Evolutionary conservation across 2,113 vertebrate genomes (phyloP).

Genomic region (Microtus pennsylvanicus): DNA sequence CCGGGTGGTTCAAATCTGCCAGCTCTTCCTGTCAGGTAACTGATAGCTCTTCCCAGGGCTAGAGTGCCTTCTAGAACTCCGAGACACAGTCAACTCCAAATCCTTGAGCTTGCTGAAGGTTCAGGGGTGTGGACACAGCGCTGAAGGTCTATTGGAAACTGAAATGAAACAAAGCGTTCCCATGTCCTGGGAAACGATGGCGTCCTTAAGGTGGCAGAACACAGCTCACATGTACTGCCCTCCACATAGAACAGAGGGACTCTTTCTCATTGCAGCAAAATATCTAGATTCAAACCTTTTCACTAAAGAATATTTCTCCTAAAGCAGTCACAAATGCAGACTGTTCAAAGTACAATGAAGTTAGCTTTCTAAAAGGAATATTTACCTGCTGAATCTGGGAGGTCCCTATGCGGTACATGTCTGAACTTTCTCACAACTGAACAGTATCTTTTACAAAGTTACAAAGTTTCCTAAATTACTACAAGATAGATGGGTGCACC

Average conservation of each 20-base stretch:
- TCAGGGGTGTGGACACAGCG: background rate
- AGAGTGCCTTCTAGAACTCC: background rate
- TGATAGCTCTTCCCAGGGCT: background rate
- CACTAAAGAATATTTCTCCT: conserved; percentile 30
- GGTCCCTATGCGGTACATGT: background rate
- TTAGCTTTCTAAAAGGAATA: conserved; percentile 36
- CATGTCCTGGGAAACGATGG: background rate
- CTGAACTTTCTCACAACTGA: background rate
- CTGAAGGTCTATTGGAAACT: background rate
- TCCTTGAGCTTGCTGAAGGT: background rate
- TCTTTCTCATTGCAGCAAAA: background rate
- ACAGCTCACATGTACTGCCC: background rate
- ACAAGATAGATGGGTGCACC: background rate
- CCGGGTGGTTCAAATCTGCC: background rate
- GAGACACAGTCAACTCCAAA: background rate
- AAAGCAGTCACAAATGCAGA: conserved; percentile 38
- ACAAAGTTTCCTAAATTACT: background rate
- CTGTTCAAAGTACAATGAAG: background rate
- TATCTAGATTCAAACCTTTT: conserved; percentile 29
- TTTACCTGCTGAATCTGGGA: background rate
- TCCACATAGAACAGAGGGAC: background rate
- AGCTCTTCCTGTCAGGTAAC: background rate
- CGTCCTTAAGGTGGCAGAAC: background rate
- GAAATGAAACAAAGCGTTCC: background rate
- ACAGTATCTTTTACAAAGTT: background rate